Base-by-base conservation (phyloP, 2,797 vertebrate species). In the Periophthalmus magnuspinnatus region DNA sequence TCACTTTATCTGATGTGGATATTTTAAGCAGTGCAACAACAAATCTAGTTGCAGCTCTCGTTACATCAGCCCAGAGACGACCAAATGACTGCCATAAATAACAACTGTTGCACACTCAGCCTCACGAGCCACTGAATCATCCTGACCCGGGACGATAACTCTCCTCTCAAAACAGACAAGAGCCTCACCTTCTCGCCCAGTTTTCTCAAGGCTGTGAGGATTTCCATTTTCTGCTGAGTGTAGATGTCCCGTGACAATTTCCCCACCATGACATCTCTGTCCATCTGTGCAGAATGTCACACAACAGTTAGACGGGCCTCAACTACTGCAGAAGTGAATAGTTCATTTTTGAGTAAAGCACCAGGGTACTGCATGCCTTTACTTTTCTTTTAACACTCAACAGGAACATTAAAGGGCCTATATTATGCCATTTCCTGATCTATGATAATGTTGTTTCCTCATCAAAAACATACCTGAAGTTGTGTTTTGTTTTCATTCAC, bases 161-260 rank as follows among this genome's bases (percentile, higher is more conserved):
- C n/a, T 32, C 24, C 24, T 16, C 24, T 32, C 24, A 28, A 28
- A 2, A 54, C 32, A 45, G 24, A n/a, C 60, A 64, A 7, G 13
- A 52, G 70, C 48, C 82, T 90, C 91, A 99, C 97, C 96, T 95
- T 95, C 90, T 99, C 98, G 62, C 96, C 97, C 28, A 99, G 96
- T 82, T 98, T 99, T 72, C 95, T 94, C 82, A 99, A 86, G 9
- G 98, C 97, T 1, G 94, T 96, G 78, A 99, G 94, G 81, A 99
- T 97, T 93, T 99, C 98, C 78, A 96, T 90, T 79, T 99, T 99
- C 94, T 99, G 98, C 75, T 96, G 96, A 0, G 91, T 97, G 83
- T 97, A 94, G 21, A 95, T 76, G 5, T 93, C 95, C 81, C 91
- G 89, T 0, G 91, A 91, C 81, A 99, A 84, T 80, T 98, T 98